Conservation (phyloP, 2,113 vertebrate species). For the Neolamprologus sp. region DNA sequence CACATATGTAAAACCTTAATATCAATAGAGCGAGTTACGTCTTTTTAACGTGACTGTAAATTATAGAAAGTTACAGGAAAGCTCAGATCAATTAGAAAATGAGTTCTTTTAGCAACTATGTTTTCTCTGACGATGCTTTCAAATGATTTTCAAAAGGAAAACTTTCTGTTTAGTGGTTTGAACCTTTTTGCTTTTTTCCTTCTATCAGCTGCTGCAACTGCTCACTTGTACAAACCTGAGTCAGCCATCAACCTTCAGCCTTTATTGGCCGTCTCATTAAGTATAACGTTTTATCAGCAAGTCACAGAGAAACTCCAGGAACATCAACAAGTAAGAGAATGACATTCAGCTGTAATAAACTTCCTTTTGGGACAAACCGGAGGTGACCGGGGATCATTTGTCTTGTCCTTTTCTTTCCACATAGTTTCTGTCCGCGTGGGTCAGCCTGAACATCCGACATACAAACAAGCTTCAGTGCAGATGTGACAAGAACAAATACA, state of each 20-base stretch:
- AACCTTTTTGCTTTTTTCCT: background rate
- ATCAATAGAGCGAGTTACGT: fast-evolving
- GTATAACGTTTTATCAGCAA: fast-evolving
- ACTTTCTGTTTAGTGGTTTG: fast-evolving
- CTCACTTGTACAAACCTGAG: fast-evolving
- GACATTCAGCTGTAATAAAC: fast-evolving
- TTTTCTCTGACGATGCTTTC: background rate
- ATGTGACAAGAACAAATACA: conserved; percentile 25
- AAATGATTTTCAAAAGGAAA: background rate
- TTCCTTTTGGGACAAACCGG: background rate
- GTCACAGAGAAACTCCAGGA: fast-evolving
- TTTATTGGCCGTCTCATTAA: fast-evolving
- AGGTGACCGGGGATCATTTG: background rate
- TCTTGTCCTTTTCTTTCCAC: background rate
- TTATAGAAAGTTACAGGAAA: background rate
- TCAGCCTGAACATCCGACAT: background rate
- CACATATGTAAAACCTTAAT: fast-evolving
- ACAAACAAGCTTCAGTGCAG: background rate
- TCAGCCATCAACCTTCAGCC: fast-evolving
- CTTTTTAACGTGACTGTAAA: fast-evolving
- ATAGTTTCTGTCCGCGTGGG: background rate
- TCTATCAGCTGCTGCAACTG: background rate
- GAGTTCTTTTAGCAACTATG: fast-evolving
- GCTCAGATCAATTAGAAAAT: fast-evolving
- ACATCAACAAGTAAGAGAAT: background rate